These are phyloP conservation scores for Ennomos quercinarius DNA, from an alignment of 2,888 invertebrate genomes.

Conservation along the genomic window DNA sequence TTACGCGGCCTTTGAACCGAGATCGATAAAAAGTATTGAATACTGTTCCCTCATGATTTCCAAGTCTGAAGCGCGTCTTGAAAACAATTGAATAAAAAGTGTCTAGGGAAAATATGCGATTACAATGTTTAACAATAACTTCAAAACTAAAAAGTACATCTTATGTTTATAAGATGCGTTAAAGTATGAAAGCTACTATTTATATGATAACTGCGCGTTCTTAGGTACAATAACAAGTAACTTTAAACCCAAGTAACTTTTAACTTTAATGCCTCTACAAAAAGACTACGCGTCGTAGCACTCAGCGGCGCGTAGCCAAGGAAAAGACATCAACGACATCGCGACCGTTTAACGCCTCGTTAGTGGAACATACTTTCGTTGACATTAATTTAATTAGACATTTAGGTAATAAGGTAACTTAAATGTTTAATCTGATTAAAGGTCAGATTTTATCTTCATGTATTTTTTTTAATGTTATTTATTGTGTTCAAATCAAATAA, in stretches of 20 bases:
- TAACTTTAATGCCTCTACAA: constrained; percentile 19
- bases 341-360: constrained; percentile 8
- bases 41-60: constrained; percentile 2
- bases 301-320: constrained; percentile 22
- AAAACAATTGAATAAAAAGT: constrained; percentile 4
- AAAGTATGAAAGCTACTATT: too few species aligned
- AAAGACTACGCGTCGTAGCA: constrained; percentile 24
- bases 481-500: too few species aligned
- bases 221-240: neutral
- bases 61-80: constrained; percentile 1
- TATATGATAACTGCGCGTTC: too few species aligned
- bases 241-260: too few species aligned
- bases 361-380: too few species aligned
- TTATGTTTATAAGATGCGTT: too few species aligned
- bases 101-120: neutral
- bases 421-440: too few species aligned
- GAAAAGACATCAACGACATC: constrained; percentile 30
- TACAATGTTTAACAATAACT: neutral
- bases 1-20: constrained; percentile 9
- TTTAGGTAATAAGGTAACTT: too few species aligned
- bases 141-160: too few species aligned
- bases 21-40: constrained; percentile 7
- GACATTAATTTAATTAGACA: too few species aligned
- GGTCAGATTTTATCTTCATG: too few species aligned
- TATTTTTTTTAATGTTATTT: too few species aligned